Percentiles rank a stretch among this genome's conserved stretches.
Conservation (phyloP, 2,797 vertebrate species). For the Periparus ater region DNA sequence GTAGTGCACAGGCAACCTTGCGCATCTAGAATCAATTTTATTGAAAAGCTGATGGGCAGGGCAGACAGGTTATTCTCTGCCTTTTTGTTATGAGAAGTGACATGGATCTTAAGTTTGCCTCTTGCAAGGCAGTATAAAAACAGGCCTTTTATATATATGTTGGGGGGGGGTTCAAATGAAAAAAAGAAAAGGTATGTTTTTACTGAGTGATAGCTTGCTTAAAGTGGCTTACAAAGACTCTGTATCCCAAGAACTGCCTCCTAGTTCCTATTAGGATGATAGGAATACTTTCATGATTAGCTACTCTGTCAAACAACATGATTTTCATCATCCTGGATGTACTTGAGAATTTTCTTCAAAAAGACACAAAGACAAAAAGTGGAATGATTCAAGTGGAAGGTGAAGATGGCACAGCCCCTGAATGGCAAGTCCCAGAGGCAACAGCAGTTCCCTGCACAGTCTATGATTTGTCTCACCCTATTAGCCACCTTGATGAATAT, state of each 20-base stretch:
- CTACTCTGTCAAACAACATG: neutral
- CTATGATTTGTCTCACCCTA: neutral
- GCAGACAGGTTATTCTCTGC: neutral
- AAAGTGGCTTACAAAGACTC: neutral
- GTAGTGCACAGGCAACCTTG: neutral
- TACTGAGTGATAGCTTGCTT: neutral
- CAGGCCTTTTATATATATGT: neutral
- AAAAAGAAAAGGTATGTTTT: neutral
- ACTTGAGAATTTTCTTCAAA: neutral
- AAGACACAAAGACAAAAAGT: neutral
- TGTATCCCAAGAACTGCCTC: neutral
- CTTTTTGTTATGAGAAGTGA: conserved; percentile 32
- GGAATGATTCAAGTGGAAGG: neutral
- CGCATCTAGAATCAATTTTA: conserved; percentile 29
- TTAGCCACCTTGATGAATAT: neutral
- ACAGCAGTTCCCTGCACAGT: neutral
- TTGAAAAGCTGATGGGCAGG: conserved; percentile 26
- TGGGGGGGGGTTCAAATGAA: neutral
- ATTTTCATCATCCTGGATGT: neutral
- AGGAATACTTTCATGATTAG: neutral
- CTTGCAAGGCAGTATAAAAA: neutral
- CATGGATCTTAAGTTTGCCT: neutral
- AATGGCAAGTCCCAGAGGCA: neutral
- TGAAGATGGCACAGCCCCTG: neutral
- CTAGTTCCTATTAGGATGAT: neutral